phyloP scores from a whole-genome alignment of 2,888 invertebrate genomes.

The Aleiodes alternator region DNA sequence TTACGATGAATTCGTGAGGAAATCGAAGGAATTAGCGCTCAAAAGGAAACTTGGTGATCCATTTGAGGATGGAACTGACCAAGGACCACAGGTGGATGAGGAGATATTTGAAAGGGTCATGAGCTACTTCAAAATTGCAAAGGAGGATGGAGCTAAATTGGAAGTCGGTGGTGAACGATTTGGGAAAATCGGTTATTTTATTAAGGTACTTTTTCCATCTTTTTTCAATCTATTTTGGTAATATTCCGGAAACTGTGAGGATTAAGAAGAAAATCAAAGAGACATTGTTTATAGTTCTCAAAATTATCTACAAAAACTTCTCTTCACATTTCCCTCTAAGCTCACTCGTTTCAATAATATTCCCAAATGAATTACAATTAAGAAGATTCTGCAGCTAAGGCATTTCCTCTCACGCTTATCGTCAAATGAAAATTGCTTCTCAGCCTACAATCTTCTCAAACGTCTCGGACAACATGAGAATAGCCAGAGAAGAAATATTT shows the following conservation, averaged over 20 bases:
- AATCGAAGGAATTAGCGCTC: constrained; percentile 73
- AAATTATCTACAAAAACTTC: no score
- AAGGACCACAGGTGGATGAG: constrained; percentile 82
- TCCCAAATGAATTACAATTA: no score
- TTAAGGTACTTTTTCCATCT: constrained; percentile 66
- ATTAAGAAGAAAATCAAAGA: no score
- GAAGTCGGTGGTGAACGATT: constrained; percentile 84
- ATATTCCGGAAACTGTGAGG: no score
- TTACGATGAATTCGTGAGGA: constrained; percentile 78
- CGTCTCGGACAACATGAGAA: constrained; percentile 76
- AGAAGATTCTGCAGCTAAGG: background rate
- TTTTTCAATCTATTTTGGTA: background rate
- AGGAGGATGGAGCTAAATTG: constrained; percentile 87
- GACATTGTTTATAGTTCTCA: background rate
- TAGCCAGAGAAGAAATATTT: constrained; percentile 82
- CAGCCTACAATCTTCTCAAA: constrained; percentile 77
- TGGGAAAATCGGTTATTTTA: constrained; percentile 84
- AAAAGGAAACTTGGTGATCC: constrained; percentile 77
- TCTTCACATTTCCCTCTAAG: background rate
- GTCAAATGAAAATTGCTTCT: constrained; percentile 5
- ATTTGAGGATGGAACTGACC: constrained; percentile 74
- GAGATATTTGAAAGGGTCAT: constrained; percentile 87
- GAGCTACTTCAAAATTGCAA: constrained; percentile 85
- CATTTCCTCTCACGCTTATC: background rate
- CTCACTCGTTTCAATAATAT: no score